Percentiles rank a stretch among this genome's conserved stretches.
phyloP scores from a whole-genome alignment of 2,888 invertebrate genomes.

The Hermaeophaga mercurialis region DNA sequence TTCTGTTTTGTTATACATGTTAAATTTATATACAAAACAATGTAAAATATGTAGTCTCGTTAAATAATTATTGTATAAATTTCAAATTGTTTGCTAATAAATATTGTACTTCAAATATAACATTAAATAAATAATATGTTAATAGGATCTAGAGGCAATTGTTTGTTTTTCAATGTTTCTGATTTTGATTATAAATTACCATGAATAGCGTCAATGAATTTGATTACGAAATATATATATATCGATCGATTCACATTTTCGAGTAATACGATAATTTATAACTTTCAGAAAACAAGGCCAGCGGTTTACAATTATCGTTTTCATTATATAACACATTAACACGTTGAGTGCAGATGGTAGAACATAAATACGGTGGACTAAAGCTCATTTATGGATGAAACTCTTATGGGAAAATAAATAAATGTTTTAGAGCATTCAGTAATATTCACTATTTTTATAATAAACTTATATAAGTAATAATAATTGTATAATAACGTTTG shows the following conservation, averaged over 20 bases:
- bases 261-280: slow-evolving; percentile 1
- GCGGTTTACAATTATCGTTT: slow-evolving; percentile 1
- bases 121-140: slow-evolving; percentile 8
- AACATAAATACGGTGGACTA: no score
- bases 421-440: no score
- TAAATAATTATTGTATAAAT: background rate
- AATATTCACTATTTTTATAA: no score
- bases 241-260: background rate
- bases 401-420: no score
- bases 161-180: slow-evolving; percentile 6
- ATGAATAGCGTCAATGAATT: slow-evolving; percentile 4
- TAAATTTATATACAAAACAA: no score
- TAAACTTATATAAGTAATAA: no score
- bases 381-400: no score
- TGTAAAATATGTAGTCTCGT: background rate
- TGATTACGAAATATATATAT: background rate
- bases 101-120: slow-evolving; percentile 5
- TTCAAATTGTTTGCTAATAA: slow-evolving; percentile 6
- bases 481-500: no score
- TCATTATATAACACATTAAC: no score
- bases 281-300: background rate
- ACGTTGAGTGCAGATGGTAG: no score
- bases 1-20: no score
- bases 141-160: slow-evolving; percentile 7
- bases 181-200: slow-evolving; percentile 8